Evolutionary conservation across 2,797 vertebrate species (phyloP), one percentile per base, ranked within the genome.

Genomic region (Notolepis coatsorum): DNA sequence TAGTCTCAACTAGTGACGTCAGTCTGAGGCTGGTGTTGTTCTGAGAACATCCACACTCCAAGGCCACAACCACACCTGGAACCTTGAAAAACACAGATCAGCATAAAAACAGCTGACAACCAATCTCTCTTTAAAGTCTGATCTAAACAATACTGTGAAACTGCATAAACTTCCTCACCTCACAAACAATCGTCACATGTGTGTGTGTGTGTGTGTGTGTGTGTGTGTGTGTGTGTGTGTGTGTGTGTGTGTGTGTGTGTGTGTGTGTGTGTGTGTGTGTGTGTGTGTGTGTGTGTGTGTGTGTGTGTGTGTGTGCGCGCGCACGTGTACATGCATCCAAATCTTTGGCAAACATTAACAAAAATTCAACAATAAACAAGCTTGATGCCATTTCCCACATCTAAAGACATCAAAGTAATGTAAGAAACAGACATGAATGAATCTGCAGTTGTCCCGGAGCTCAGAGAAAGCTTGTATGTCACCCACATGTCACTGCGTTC

Each of bases 11-110:
- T 12, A n/a, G 15, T 37, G 35, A n/a, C 35, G 6, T 37, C 9
- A 13, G n/a, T 37, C 2, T 35, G 12, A 37, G 39, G 37, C 45
- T 48, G 60, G 49, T 30, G 61, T 55, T 48, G 59, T 76, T 68
- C 64, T 51, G 18, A n/a, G n/a, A n/a, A n/a, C n/a, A n/a, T 46
- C 48, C 15, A 1, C 12, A 3, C 33, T 18, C 1, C 1, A 63
- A 52, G 8, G 61, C 49, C 63, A 62, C 47, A 60, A 46, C 48
- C 68, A n/a, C 62, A 77, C 66, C 58, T 69, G 46, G 9, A 49
- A 27, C 24, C 38, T 1, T n/a, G 10, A 8, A 25, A 24, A 24
- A 10, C 13, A 54, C n/a, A 57, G 15, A 43, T 53, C 28, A 47
- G 18, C 10, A 59, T 48, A 2, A 59, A 64, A 57, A 56, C 9